Conservation (phyloP, 2,113 vertebrate species). For the Erythrolamprus reginae region DNA sequence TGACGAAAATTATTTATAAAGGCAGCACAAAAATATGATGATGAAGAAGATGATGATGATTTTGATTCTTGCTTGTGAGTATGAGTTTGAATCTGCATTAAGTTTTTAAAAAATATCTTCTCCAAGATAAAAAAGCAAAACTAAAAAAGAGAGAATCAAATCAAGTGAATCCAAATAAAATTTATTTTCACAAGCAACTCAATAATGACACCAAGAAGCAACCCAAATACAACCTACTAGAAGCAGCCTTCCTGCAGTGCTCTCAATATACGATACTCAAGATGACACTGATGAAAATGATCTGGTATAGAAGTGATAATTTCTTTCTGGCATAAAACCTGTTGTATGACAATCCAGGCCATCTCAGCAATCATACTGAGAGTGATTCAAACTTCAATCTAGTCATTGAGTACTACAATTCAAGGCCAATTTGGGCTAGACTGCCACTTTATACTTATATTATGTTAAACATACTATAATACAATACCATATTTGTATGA, state of each 20-base stretch:
- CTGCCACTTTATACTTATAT: no score
- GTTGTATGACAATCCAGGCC: not conserved
- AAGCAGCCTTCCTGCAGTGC: not conserved
- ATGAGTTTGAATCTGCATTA: slow-evolving; percentile 14
- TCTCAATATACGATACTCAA: not conserved
- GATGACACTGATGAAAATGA: not conserved
- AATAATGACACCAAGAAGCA: not conserved
- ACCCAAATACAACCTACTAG: not conserved
- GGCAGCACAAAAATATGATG: not conserved
- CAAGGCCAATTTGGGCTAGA: not conserved
- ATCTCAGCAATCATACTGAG: not conserved
- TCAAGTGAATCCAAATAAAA: not conserved
- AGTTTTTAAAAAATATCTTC: not conserved
- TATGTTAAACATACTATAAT: no score
- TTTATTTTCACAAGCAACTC: not conserved
- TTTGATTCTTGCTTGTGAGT: not conserved
- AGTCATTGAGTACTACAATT: not conserved
- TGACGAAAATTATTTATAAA: not conserved
- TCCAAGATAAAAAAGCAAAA: slow-evolving; percentile 1
- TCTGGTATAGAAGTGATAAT: not conserved
- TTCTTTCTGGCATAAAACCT: not conserved
- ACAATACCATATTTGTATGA: no score
- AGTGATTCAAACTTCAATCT: not conserved
- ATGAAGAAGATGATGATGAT: not conserved
- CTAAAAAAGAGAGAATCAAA: not conserved